Conservation (phyloP, 2,797 vertebrate species). For the Taeniopygia guttata region DNA sequence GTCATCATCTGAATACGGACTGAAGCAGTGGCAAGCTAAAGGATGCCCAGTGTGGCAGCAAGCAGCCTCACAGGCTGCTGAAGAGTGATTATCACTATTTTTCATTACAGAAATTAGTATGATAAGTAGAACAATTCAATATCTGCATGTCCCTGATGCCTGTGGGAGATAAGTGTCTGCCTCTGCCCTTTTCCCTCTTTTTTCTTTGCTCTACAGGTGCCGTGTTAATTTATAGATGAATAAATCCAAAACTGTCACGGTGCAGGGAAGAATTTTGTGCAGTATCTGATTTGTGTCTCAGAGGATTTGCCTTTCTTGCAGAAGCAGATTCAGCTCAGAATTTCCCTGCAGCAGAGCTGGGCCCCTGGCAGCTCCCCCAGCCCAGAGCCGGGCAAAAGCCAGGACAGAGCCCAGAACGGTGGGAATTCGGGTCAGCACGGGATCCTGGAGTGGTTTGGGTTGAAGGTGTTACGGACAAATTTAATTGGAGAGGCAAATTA, state of each 20-base stretch:
- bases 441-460: neutral
- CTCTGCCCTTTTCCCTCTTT: too few species aligned
- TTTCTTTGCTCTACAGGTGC: neutral
- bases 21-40: neutral
- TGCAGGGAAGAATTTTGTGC: neutral
- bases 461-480: too few species aligned
- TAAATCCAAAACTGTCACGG: fast-evolving
- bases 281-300: too few species aligned
- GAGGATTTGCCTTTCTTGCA: neutral
- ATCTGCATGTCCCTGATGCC: neutral
- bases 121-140: neutral
- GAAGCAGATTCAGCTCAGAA: neutral
- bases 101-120: neutral
- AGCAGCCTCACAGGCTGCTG: neutral
- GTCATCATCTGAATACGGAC: neutral
- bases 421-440: neutral
- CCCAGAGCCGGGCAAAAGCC: neutral
- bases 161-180: neutral
- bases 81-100: neutral
- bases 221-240: neutral
- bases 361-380: too few species aligned
- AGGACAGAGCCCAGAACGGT: fast-evolving
- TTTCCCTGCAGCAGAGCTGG: neutral
- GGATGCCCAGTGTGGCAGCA: neutral
- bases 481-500: too few species aligned